Conservation (phyloP, 92 coral and sea anemone genomes). For the Phenganax subtilis region DNA sequence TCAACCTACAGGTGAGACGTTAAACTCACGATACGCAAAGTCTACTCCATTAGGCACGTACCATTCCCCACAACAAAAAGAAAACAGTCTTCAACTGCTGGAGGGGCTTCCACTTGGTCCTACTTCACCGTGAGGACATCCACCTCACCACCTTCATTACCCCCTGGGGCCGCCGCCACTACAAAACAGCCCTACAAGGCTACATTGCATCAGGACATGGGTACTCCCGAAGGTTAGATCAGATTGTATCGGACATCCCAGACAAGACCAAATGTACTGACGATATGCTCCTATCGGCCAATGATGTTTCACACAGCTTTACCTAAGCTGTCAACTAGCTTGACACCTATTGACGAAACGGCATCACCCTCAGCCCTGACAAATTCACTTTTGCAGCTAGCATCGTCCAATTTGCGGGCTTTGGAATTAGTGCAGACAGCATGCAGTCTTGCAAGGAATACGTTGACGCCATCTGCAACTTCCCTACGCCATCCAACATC, state of each 20-base stretch:
- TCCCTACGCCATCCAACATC: background rate
- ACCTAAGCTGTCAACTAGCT: background rate
- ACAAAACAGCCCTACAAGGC: slow-evolving; percentile 20
- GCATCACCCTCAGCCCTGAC: slow-evolving; percentile 48
- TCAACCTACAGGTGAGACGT: background rate
- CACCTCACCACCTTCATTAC: slow-evolving; percentile 29
- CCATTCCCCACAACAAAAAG: slow-evolving; percentile 12
- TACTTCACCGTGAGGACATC: slow-evolving; percentile 13
- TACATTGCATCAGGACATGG: slow-evolving; percentile 11
- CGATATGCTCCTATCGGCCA: slow-evolving; percentile 27
- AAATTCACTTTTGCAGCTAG: slow-evolving; percentile 38
- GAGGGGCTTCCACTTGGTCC: slow-evolving; percentile 13
- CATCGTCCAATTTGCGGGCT: slow-evolving; percentile 40
- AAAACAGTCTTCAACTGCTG: slow-evolving; percentile 11
- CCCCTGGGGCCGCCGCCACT: slow-evolving; percentile 25
- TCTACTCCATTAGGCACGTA: slow-evolving; percentile 30
- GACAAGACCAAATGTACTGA: slow-evolving; percentile 45
- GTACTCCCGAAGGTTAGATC: slow-evolving; percentile 3
- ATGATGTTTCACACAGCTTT: no score
- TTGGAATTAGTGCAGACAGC: slow-evolving; percentile 23
- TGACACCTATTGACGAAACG: slow-evolving; percentile 48
- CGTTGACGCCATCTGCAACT: slow-evolving; percentile 31
- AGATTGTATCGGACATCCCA: slow-evolving; percentile 20
- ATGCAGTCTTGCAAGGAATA: slow-evolving; percentile 39
- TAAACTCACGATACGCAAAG: slow-evolving; percentile 19